phyloP scores from a whole-genome alignment of 2,888 invertebrate genomes.

The Chymomyza amoena region DNA sequence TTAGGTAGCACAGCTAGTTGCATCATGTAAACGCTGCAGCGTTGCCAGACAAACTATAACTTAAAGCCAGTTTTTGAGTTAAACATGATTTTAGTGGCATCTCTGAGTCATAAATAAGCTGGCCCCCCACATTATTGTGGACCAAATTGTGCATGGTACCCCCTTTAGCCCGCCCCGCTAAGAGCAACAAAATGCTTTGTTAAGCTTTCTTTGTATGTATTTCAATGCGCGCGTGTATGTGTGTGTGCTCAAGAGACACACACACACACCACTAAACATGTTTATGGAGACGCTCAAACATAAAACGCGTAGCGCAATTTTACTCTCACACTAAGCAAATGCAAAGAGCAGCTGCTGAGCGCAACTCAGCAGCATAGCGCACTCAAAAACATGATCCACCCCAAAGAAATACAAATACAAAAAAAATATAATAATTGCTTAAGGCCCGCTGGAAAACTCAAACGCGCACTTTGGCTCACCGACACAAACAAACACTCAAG shows the following conservation, averaged over 20 bases:
- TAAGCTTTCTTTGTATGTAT: not conserved
- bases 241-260: not conserved
- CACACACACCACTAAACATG: no score
- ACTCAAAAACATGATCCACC: slow-evolving; percentile 11
- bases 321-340: not conserved
- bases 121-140: not conserved
- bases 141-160: not conserved
- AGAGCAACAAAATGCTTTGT: not conserved
- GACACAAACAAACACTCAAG: slow-evolving; percentile 12
- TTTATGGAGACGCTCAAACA: not conserved
- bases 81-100: not conserved
- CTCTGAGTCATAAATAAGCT: not conserved
- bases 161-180: not conserved
- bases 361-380: not conserved
- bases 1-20: not conserved
- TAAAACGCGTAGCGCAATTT: not conserved
- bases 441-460: no score
- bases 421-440: no score
- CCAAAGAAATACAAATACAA: not conserved
- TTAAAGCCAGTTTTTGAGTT: not conserved
- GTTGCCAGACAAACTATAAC: not conserved
- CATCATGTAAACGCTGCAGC: not conserved
- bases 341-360: not conserved
- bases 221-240: not conserved
- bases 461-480: slow-evolving; percentile 1